A percentile compares a stretch with the other conserved stretches of the same genome.
phyloP scores from a whole-genome alignment of 2,888 invertebrate species.

The Meloe dianella region DNA sequence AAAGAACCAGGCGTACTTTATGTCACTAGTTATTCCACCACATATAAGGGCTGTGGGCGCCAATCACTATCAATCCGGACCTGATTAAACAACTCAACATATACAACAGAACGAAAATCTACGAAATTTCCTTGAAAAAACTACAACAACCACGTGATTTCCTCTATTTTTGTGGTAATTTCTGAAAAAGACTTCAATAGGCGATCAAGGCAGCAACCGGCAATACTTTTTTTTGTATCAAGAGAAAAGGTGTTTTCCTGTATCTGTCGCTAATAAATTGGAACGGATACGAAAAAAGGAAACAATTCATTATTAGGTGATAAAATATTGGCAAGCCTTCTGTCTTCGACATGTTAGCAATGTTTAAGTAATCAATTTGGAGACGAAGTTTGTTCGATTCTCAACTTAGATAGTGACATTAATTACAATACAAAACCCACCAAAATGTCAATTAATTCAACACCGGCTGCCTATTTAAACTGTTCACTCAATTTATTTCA shows the following conservation, averaged over 20 bases:
- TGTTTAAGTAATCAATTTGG: conserved; percentile 31
- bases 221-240: background rate
- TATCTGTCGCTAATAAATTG: background rate
- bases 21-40: too few relatives aligned
- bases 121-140: too few relatives aligned
- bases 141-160: too few relatives aligned
- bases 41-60: too few relatives aligned
- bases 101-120: too few relatives aligned
- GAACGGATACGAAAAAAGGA: background rate
- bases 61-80: too few relatives aligned
- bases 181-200: background rate
- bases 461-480: conserved; percentile 38
- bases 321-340: conserved; percentile 16
- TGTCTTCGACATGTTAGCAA: conserved; percentile 26
- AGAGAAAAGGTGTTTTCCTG: background rate
- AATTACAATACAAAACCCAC: conserved; percentile 55
- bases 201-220: background rate
- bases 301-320: conserved; percentile 10
- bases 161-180: background rate
- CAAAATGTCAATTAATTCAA: conserved; percentile 56
- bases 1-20: too few relatives aligned
- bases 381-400: conserved; percentile 44
- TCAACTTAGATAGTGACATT: conserved; percentile 54
- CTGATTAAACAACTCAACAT: too few relatives aligned
- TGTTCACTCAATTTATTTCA: conserved; percentile 53